Evolutionary conservation across 2,888 invertebrate species (phyloP), one percentile per base, ranked within the genome.

Genomic region (Malacosoma neustria): DNA sequence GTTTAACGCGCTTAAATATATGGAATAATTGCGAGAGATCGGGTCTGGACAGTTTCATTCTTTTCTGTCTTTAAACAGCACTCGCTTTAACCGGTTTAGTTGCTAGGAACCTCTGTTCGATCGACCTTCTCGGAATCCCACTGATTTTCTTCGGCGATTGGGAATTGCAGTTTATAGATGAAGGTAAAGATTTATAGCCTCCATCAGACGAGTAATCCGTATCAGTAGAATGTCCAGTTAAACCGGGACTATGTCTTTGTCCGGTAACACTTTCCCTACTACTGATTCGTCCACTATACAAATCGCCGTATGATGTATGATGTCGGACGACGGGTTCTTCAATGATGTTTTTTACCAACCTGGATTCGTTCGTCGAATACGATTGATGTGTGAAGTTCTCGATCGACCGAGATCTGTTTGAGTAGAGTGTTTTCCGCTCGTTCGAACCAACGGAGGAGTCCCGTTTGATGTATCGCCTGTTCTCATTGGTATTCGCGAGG

Each of bases 151-250:
- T 82, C 2, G 84, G 75, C 29, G 84, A 74, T 36, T 50, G 48
- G 3, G 57, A 57, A 43, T 64, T 79, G 50, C 72, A 80, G 55
- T 82, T 86, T 37, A 87, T 86, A 7, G 81, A 82, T 1, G 86
- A 86, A 6, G 87, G 87, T n/a, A 87, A 60, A 1, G 86, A 86
- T 45, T 87, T 87, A 63, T 87, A 86, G 1, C 87, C 87, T 1
- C 87, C 84, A 51, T 86, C 87, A 3, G 86, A 87, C 42, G 85
- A 85, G 49, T 86, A 87, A 49, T 87, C 87, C 0, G 85, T 86
- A 48, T 87, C 87, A 0, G 86, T 86, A 11, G 84, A 84, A 44
- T 85, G 85, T 0, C 80, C 82, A 38, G 65, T 81, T 9, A 76
- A 48, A 38, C 79, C 74, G 0, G 85, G 84, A 40, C 84, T 82